Base-by-base conservation (phyloP, 2,888 invertebrate genomes). In the Boloria euphrosyne region DNA sequence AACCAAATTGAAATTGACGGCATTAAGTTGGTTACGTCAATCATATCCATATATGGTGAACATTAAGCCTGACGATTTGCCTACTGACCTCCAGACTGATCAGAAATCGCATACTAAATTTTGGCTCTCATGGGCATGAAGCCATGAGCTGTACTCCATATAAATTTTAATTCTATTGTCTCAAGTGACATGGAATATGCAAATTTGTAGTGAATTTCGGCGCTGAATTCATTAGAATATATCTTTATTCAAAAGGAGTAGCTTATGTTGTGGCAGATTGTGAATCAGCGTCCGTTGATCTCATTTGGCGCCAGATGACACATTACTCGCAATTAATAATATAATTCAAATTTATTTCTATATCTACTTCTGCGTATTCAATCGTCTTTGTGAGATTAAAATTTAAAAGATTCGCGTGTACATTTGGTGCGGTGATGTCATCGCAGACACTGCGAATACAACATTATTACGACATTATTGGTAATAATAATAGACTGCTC, bases 301-400 rank as follows among this genome's bases (percentile, higher is more conserved):
- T 59, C 69, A 52, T 59, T 61, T 69, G 73, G 70, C 74, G 70
- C 70, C 74, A 68, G 63, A 71, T 71, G 74, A 74, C 73, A 73
- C 67, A 69, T 72, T 53, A 44, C 50, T 53, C 14, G 51, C 70
- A 67, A 67, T 66, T 64, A 64, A 58, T 64, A 58, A 31, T 52
- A 17, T 66, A 66, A 57, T 66, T 55, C 43, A 52, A 67, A 59
- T 59, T 13, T 59, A 47, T 49, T 59, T 59, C 31, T 47, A 49
- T 59, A 59, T 69, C 60, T 71, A 66, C 64, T 63, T 44, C 31
- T 43, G 55, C 44, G 55, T 43, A 55, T 22, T 44, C 58, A 58
- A 65, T 62, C 49, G 31, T 54, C 57, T 62, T 43, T 17, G n/a
- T 64, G 44, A 57, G 65, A 61, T 55, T 47, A 64, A 61, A 61